Base-by-base conservation (phyloP, 2,797 vertebrate species). In the Gymnocypris eckloni region DNA sequence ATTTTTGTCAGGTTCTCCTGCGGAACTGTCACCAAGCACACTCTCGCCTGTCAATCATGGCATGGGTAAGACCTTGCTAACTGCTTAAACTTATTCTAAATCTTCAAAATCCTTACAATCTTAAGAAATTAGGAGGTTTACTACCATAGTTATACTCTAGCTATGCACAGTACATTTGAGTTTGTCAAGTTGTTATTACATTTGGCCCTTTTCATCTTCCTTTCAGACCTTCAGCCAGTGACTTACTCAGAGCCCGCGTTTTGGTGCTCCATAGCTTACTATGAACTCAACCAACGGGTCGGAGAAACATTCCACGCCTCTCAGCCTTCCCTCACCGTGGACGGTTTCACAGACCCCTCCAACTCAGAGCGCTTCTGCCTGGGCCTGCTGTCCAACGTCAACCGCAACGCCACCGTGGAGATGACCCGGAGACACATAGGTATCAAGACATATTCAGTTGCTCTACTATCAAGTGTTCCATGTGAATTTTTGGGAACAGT, bases 221-320 rank as follows among this genome's bases (percentile, higher is more conserved):
- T 84, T n/a, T 22, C 66, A 98, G 98, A 99, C 91, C 95, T 99
- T 83, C 98, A 99, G 90, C 98, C 98, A 0, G 98, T 99, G 84
- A 99, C 98, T 89, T 99, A 99, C 90, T 99, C 97, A 0, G 98
- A 99, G 90, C 98, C 98, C 73, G 98, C 98, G 0, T 99, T 99
- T 93, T 99, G 98, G 98, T 99, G 98, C 94, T 99, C 98, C n/a
- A 99, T 99, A 96, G 97, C 98, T 2, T 99, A 99, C 94, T 99
- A 99, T 9, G 98, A 99, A 92, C 93, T 99, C 76, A 99, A 99
- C 93, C 98, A 99, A 92, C 96, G 98, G 87, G 98, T 99, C 25
- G 98, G 98, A 76, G 98, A 99, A 94, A 99, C 98, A 11, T 99
- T 99, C 91, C 98, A 99, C 59, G 98, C 98, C 3, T 99, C 98